Percentiles rank a stretch among this genome's conserved stretches.
Conservation (phyloP, 2,888 invertebrate species). For the Ptychoptera contaminata region DNA sequence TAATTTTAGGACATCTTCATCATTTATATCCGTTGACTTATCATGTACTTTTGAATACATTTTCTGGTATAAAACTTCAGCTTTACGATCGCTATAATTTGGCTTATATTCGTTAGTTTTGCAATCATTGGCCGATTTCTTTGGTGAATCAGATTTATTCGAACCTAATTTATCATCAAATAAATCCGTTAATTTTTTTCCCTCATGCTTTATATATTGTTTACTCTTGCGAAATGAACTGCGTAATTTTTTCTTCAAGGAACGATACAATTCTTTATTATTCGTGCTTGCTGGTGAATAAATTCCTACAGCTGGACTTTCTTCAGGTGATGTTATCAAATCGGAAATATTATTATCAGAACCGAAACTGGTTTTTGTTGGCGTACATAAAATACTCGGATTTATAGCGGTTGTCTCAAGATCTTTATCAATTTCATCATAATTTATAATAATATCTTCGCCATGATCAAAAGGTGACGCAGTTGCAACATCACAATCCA, state of each 20-base stretch:
- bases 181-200: slow-evolving; percentile 18
- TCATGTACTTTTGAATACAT: not conserved
- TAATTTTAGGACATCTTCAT: slow-evolving; percentile 14
- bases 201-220: slow-evolving; percentile 19
- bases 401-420: too few relatives aligned
- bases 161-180: slow-evolving; percentile 8
- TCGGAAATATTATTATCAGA: too few relatives aligned
- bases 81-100: not conserved
- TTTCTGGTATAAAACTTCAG: not conserved
- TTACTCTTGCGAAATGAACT: slow-evolving; percentile 26
- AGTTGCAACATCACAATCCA: too few relatives aligned
- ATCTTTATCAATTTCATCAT: too few relatives aligned
- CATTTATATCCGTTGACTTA: slow-evolving; percentile 12
- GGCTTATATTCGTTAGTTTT: not conserved
- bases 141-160: not conserved
- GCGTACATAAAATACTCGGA: too few relatives aligned
- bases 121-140: not conserved
- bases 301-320: too few relatives aligned
- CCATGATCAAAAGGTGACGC: too few relatives aligned
- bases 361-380: too few relatives aligned
- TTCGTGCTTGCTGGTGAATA: too few relatives aligned
- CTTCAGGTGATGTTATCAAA: too few relatives aligned
- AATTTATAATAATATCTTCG: too few relatives aligned
- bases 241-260: slow-evolving; percentile 22
- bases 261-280: slow-evolving; percentile 18